Conservation (phyloP, 2,888 invertebrate species). For the Helleia helle region DNA sequence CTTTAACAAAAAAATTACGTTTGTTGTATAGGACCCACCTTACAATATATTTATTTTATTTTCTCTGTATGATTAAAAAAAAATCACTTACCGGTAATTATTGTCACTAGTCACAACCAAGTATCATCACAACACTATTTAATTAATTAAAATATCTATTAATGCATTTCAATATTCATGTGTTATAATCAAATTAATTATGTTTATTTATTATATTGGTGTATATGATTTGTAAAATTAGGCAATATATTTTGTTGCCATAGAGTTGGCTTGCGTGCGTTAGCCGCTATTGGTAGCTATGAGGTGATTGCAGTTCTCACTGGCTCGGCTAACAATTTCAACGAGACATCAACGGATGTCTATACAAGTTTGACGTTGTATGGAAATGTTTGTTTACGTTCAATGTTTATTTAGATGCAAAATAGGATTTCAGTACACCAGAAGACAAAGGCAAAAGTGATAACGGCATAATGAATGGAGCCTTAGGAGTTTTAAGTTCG, state of each 20-base stretch:
- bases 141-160: background rate
- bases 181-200: too few species aligned
- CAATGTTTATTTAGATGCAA: too few species aligned
- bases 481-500: too few species aligned
- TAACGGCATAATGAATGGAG: too few species aligned
- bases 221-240: conserved; percentile 2
- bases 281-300: conserved; percentile 44
- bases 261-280: conserved; percentile 45
- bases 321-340: conserved; percentile 54
- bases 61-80: too few species aligned
- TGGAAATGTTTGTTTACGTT: conserved; percentile 18
- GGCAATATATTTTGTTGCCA: too few species aligned
- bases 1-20: too few species aligned
- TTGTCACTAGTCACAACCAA: conserved; percentile 10
- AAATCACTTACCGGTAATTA: conserved; percentile 6
- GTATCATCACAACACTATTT: conserved; percentile 10
- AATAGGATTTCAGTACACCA: too few species aligned
- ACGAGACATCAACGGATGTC: conserved; percentile 49
- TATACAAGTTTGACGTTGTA: conserved; percentile 17
- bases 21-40: too few species aligned
- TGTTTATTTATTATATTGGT: background rate
- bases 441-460: too few species aligned
- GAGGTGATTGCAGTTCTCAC: conserved; percentile 54
- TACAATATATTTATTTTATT: too few species aligned
- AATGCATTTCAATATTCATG: background rate